Evolutionary conservation across 1,140 invertebrate genomes (phyloP), one percentile per base, ranked within the genome.

Genomic region (Sinella curviseta): DNA sequence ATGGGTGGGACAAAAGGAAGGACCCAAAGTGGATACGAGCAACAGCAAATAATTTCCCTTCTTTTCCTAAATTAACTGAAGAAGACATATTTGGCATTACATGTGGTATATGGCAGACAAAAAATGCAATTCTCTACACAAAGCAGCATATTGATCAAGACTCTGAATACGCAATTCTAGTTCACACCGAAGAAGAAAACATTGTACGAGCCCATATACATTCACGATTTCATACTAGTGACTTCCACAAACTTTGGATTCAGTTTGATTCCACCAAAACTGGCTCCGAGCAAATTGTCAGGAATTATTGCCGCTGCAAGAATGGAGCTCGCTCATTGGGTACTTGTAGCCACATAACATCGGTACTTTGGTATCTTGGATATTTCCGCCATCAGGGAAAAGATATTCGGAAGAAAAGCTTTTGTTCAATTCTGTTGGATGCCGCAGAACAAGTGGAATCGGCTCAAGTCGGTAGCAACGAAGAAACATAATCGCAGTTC

Each of bases 291-390:
- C 3, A 17, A n/a, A 80, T 82, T n/a, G 1, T 1, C 0, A 28
- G 33, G 0, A 77, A 57, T 30, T 80, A 80, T 33, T 82, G 81
- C 34, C 75, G 26, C 1, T 82, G 81, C 34, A 78, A 76, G n/a
- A 14, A 30, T 14, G 81, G 81, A 20, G 79, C 79, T 1, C 33
- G 81, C 30, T 33, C 33, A 0, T 28, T 82, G 0, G 79, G 77
- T 17, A 57, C 33, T 8, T 82, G 78, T 33, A 33, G 60, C 17
- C 81, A 82, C 24, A 65, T 78, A 2, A 17, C 65, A 20, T n/a
- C 60, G 1, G 33, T 81, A 1, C 28, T 80, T 0, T 80, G 79
- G 79, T 80, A 74, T 26, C 39, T 80, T 30, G 36, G 76, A 0
- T 78, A 31, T 26, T 67, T 1, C 0, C 1, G 76, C 0, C 70